These are phyloP conservation scores for Auanema sp. DNA, from an alignment of 2,888 invertebrate genomes.

Conservation along the genomic window DNA sequence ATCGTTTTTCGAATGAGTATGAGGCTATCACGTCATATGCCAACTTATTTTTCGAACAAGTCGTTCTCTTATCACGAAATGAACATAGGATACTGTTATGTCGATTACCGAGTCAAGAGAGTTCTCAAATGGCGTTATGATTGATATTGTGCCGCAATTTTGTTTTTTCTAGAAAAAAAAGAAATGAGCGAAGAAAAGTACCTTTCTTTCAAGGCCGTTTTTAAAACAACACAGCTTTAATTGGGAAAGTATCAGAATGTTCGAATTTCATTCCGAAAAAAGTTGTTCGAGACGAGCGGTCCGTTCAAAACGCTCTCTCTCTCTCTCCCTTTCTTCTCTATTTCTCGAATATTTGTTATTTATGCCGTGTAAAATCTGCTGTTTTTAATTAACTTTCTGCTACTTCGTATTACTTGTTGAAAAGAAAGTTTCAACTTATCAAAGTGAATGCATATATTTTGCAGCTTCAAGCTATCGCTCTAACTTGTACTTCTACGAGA, in stretches of 20 bases:
- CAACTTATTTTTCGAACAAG: too few relatives aligned
- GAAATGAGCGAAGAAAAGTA: constrained; percentile 39
- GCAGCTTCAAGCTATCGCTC: too few relatives aligned
- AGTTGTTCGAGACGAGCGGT: not conserved
- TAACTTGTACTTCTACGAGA: not conserved
- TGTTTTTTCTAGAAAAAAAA: too few relatives aligned
- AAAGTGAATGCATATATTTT: too few relatives aligned
- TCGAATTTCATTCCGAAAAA: constrained; percentile 28
- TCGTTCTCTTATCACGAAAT: too few relatives aligned
- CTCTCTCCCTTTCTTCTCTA: not conserved
- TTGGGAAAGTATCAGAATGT: constrained; percentile 66
- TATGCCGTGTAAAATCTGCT: not conserved
- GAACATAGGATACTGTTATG: too few relatives aligned
- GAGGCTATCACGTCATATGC: too few relatives aligned
- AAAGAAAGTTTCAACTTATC: not conserved
- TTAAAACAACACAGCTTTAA: constrained; percentile 66
- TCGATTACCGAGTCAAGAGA: too few relatives aligned
- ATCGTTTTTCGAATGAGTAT: too few relatives aligned
- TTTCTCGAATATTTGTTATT: not conserved
- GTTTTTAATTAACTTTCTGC: not conserved
- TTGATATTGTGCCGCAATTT: too few relatives aligned
- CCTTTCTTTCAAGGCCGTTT: constrained; percentile 65
- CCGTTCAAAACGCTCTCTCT: not conserved
- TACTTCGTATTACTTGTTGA: not conserved
- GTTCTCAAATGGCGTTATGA: too few relatives aligned